Evolutionary conservation across 2,113 vertebrate species (phyloP).

Genomic region (Pterophyllum scalare): DNA sequence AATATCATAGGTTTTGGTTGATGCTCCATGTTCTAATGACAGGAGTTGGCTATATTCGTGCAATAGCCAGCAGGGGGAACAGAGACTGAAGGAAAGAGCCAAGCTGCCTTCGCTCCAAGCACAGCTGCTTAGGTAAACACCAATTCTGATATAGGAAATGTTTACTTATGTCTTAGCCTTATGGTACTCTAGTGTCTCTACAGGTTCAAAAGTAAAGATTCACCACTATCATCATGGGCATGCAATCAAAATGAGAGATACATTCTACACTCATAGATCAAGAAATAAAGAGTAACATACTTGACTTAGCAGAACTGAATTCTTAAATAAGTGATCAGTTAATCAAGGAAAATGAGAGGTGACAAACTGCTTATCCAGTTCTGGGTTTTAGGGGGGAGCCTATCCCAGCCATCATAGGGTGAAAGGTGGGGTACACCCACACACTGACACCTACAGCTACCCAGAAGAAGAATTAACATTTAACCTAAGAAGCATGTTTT

Average conservation of each 20-base stretch:
- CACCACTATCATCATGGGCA: constrained; percentile 5
- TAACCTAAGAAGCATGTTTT: background rate
- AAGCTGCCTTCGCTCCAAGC: constrained; percentile 76
- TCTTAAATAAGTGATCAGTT: background rate
- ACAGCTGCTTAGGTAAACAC: constrained; percentile 76
- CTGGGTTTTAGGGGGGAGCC: background rate
- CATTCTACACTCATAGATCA: background rate
- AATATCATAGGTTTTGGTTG: constrained; percentile 79
- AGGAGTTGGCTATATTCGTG: constrained; percentile 91
- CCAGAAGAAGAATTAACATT: background rate
- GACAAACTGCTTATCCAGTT: background rate
- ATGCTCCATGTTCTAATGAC: constrained; percentile 96
- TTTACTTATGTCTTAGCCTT: background rate
- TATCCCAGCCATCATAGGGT: background rate
- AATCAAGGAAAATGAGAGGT: background rate
- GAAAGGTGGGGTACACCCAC: too few species aligned
- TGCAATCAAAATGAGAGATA: background rate
- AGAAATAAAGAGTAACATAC: background rate
- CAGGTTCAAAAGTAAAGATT: background rate
- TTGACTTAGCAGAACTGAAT: background rate
- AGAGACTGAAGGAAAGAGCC: constrained; percentile 73
- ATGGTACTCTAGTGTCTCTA: background rate
- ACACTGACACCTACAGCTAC: too few species aligned
- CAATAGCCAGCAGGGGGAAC: constrained; percentile 72
- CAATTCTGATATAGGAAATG: background rate